Base-by-base conservation (phyloP, 2,888 invertebrate species). In the Leptothorax acervorum region DNA sequence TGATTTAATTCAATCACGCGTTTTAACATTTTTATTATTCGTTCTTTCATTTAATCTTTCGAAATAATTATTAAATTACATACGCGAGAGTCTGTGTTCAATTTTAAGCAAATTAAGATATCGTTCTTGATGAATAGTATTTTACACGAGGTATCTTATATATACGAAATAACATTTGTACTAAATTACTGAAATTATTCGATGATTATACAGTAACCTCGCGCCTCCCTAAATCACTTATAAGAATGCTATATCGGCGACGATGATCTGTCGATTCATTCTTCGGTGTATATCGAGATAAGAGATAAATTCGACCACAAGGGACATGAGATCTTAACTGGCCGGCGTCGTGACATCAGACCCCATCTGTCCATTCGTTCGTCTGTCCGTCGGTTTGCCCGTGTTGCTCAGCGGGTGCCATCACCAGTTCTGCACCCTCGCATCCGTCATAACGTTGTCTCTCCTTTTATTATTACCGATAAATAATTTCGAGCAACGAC, bases 351-450 rank as follows among this genome's bases (percentile, higher is more conserved):
- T 91, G 92, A 92, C 92, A 91, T 92, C 89, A 92, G 90, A 83
- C 85, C 87, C 88, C 86, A 86, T 84, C 81, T 87, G 89, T 89
- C 87, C 87, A 87, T 88, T 88, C 88, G 88, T 90, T 89, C 90
- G 90, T 90, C 85, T 88, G 85, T 88, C 86, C 90, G 87, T 93
- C 89, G 90, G 92, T 91, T 92, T 92, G 90, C 89, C 86, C 92
- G 91, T 93, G 93, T 93, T 90, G 92, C 94, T 83, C 94, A 94
- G 94, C 93, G 92, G 94, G 94, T 92, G 93, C 94, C 94, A 93
- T 94, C 94, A 93, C 93, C 93, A 93, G 93, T 92, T 93, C 92
- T 91, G 93, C 94, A 94, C 93, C 94, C 93, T 94, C 93, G 91
- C 93, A 94, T 94, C 93, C 92, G 92, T 93, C 94, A 93, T 92